A percentile compares a stretch with the other conserved stretches of the same genome.
Evolutionary conservation across 2,888 invertebrate genomes (phyloP).

Genomic region (Prenolepis imparis): DNA sequence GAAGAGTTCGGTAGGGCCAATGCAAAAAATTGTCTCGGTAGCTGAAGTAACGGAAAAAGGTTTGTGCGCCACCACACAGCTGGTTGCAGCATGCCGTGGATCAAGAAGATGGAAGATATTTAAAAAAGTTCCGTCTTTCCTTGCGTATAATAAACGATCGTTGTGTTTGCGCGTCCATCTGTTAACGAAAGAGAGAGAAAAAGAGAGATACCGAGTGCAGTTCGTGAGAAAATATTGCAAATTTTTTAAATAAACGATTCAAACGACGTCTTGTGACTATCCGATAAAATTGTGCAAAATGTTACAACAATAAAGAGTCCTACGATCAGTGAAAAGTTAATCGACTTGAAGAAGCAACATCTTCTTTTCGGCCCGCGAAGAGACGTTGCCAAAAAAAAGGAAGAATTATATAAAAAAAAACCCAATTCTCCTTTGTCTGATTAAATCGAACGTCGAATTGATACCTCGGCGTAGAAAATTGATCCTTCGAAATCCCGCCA

Average conservation of each 20-base stretch:
- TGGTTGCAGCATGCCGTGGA: slow-evolving; percentile 67
- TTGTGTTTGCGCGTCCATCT: slow-evolving; percentile 42
- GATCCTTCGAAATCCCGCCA: slow-evolving; percentile 68
- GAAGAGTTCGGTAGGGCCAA: background rate
- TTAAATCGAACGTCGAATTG: slow-evolving; percentile 15
- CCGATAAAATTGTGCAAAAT: background rate
- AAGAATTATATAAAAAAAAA: background rate
- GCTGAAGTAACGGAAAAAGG: slow-evolving; percentile 50
- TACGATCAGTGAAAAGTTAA: background rate
- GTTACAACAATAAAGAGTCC: background rate
- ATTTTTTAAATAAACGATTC: background rate
- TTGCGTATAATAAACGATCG: slow-evolving; percentile 25
- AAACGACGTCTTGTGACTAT: background rate
- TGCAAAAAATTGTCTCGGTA: slow-evolving; percentile 41
- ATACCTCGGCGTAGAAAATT: slow-evolving; percentile 59
- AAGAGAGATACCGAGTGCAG: background rate
- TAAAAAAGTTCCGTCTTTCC: slow-evolving; percentile 54
- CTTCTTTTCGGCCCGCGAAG: background rate
- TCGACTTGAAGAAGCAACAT: background rate
- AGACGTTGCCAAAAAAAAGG: background rate
- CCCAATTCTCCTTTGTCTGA: background rate
- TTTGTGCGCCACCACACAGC: slow-evolving; percentile 63
- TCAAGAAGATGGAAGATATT: slow-evolving; percentile 63
- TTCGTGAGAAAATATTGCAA: background rate
- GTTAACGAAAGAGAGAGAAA: background rate